Base-by-base conservation (phyloP, 2,113 vertebrate species). In the Tetraodon nigroviridis region DNA sequence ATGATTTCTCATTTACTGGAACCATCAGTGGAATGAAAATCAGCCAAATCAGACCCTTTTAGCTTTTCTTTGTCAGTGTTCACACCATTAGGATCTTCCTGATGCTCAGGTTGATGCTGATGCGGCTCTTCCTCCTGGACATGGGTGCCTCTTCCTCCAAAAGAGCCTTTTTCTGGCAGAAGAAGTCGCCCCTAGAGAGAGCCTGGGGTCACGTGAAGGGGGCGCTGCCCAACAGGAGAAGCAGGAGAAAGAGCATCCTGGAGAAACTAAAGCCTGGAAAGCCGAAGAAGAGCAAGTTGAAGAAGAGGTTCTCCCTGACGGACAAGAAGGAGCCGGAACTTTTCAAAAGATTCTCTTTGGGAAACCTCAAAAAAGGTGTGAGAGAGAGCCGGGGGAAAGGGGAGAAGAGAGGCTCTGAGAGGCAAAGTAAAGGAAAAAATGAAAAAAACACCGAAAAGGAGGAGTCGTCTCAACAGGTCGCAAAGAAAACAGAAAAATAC, bases 121-220 rank as follows among this genome's bases (percentile, higher is more conserved):
- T 11, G 13, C 16, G 27, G 49, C 3, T 22, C 40, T 5, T 47
- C 10, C 51, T 54, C 50, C 24, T 51, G n/a, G 45, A 6, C 0
- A 89, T 86, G 87, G 86, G 78, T 2, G 61, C 55, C 6, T 74
- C 73, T 29, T 63, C 71, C 58, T 84, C 73, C 0, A 79, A 69
- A 21, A 63, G 0, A 18, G 14, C 5, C 13, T 42, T 59, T 5
- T 51, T 58, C 16, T 50, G 69, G 64, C 49, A 64, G 1, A 81
- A 61, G 50, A 58, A 58, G 57, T 52, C 81, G 0, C 58, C 62
- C 18, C 0, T 81, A 27, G 13, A 37, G 4, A 70, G 45, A 41
- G 55, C 70, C 27, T 79, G 71, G 51, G 40, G 10, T 1, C 48
- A 61, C 10, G 75, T 89, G 63, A 79, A 18, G 68, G 46, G 51